Base-by-base conservation (phyloP, 2,797 vertebrate genomes). In the Microctenopoma steveboyesi region DNA sequence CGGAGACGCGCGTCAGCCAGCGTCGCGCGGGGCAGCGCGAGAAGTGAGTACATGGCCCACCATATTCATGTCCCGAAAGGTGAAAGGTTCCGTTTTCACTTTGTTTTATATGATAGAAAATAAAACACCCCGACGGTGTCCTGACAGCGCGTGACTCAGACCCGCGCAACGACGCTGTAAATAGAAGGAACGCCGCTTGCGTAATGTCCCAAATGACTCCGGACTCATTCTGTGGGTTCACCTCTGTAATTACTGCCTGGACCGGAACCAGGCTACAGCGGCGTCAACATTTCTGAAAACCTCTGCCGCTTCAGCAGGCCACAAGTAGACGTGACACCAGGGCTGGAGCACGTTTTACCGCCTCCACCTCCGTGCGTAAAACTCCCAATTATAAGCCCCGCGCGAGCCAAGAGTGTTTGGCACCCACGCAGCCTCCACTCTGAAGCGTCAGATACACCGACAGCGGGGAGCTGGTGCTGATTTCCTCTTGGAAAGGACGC, bases 1-100 rank as follows among this genome's bases (percentile, higher is more conserved):
- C 92, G 93, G 93, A 94, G 86, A 78, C 74, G 89, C 56, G 81
- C 91, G 0, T 91, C 91, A 13, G 77, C 89, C 28, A 82, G 83
- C 18, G 69, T 91, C 25, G 85, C 76, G 46, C 86, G 85, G 58
- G 65, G 87, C 68, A 92, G 89, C 35, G 89, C 92, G 4, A 87
- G 89, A 79, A 93, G 96, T 96, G 91, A 96, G 95, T 94, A 22
- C 22, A 18, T 18, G 18, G 18, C 18, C 18, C 18, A 18, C 18
- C 18, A 18, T 18, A 18, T 22, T 22, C 22, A 22, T 22, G 22
- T 22, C 22, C 22, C 22, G 22, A 13, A 14, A 12, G 33, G 5
- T 11, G 7, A 35, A 18, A 22, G 16, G 11, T 7, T 1, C 16
- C 7, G 16, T 30, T 42, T 49, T 11, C 6, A 15, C 12, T 22